Evolutionary conservation across 1,140 invertebrate species (phyloP), one percentile per base, ranked within the genome.

Genomic region (Ceratina australensis): DNA sequence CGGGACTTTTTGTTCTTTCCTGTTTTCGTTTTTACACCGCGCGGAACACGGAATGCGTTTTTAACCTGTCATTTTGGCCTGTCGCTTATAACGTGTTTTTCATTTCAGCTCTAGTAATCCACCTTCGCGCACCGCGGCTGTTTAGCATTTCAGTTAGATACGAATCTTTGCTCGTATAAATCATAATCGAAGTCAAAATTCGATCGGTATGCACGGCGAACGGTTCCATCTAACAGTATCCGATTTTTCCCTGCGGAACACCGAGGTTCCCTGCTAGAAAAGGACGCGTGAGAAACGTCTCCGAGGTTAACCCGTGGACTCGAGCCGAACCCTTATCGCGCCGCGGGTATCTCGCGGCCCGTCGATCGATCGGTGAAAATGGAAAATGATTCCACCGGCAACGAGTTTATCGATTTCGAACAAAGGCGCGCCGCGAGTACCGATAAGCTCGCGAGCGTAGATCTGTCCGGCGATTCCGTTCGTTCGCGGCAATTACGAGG

Each of bases 401-500:
- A 82, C 78, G 81, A 49, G 82, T 83, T 83, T 64, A 83, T 83
- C 81, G 81, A 78, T 82, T 82, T 78, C 81, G 80, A 81, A 83
- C 72, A 78, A 82, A 79, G 80, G 80, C 72, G 75, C n/a, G 76
- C 81, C 76, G 71, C 56, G 49, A 66, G 49, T 20, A 63, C 77
- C 64, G 78, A 86, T 84, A 85, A 83, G 74, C 42, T 65, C 63
- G 63, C 73, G 56, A 71, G 75, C 59, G 28, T 26, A 84, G 81
- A 83, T 75, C 82, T 61, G 81, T 77, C 69, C 78, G 60, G 60
- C 56, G 74, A 65, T 66, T 73, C 63, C 74, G 54, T 65, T 73
- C 66, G 63, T 83, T 79, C 71, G 84, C 84, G 73, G 84, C 83
- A 86, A 86, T 86, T 86, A 86, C 84, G 78, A 68, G 57, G 66